phyloP scores from a whole-genome alignment of 2,113 vertebrate genomes.

The Peromyscus maniculatus region DNA sequence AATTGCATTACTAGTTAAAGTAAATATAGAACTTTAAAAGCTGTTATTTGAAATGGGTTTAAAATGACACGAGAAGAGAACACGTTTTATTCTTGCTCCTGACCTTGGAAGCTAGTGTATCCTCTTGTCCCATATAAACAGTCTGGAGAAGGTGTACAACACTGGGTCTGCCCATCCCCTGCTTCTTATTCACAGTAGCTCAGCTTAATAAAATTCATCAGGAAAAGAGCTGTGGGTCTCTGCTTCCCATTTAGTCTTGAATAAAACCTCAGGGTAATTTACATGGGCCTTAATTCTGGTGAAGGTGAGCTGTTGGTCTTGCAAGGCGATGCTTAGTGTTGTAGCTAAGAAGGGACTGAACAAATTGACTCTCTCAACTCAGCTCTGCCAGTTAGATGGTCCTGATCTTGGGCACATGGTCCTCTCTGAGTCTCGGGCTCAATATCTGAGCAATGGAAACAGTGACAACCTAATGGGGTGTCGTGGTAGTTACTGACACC shows the following conservation, averaged over 20 bases:
- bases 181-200: not conserved
- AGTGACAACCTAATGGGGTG: not conserved
- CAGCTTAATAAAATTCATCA: not conserved
- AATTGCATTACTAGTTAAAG: not conserved
- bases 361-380: not conserved
- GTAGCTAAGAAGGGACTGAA: not conserved
- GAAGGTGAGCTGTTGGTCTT: not conserved
- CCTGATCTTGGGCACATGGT: not conserved
- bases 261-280: not conserved
- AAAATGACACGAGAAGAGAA: not conserved
- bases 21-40: slow-evolving; percentile 38
- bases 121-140: slow-evolving; percentile 12
- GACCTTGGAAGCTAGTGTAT: slow-evolving; percentile 47
- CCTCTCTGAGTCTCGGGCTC: not conserved
- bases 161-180: not conserved
- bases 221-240: not conserved
- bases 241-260: not conserved
- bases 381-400: no score
- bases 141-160: not conserved
- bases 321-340: not conserved
- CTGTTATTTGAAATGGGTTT: not conserved
- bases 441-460: not conserved
- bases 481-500: not conserved
- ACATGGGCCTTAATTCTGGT: not conserved
- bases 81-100: not conserved